These are phyloP conservation scores for Baryphthengus martii DNA, from an alignment of 2,113 vertebrate species.

Conservation along the genomic window DNA sequence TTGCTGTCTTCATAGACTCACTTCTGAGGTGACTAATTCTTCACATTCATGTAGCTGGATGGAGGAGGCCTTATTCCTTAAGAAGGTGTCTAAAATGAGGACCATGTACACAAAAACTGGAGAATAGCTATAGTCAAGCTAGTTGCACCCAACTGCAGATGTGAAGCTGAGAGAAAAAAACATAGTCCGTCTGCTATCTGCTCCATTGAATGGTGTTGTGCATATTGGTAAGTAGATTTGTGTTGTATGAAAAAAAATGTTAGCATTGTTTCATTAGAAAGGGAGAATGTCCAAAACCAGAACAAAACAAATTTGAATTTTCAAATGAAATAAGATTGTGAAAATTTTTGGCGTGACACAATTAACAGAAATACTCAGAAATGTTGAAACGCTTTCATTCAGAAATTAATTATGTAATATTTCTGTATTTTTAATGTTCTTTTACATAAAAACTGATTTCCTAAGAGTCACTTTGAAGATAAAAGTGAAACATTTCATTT, in stretches of 20 bases:
- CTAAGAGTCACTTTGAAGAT: neutral
- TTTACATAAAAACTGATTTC: neutral
- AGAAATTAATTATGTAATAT: neutral
- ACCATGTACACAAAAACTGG: neutral
- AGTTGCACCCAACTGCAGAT: neutral
- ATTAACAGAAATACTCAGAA: neutral
- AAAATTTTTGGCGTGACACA: neutral
- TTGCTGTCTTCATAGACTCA: neutral
- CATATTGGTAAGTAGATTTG: neutral
- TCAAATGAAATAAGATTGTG: neutral
- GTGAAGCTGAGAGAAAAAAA: neutral
- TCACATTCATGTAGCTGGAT: neutral
- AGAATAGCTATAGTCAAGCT: neutral
- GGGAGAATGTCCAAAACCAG: neutral
- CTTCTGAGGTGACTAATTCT: neutral
- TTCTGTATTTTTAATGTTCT: neutral
- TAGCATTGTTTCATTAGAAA: neutral
- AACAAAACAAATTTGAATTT: neutral
- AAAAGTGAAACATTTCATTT: neutral
- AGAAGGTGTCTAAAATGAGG: neutral
- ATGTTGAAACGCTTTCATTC: neutral
- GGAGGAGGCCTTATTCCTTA: neutral
- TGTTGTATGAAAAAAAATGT: neutral
- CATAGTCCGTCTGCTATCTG: neutral
- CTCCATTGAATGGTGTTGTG: neutral